phyloP scores from a whole-genome alignment of 2,113 vertebrate species.

The Siniperca knerii region DNA sequence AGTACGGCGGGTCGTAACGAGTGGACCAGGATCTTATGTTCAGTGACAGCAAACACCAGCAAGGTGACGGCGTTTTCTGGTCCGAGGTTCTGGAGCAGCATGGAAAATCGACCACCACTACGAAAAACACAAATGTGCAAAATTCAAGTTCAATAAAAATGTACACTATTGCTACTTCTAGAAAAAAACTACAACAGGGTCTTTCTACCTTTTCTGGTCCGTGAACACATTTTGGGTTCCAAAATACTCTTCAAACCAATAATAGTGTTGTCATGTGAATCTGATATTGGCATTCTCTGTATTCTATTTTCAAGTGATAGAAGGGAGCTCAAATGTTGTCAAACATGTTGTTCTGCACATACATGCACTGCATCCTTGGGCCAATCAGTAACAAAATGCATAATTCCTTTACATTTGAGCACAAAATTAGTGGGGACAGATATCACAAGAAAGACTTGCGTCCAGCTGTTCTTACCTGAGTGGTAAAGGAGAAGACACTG shows the following conservation, averaged over 20 bases:
- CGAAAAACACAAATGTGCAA: background rate
- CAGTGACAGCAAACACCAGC: slow-evolving; percentile 95
- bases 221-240: background rate
- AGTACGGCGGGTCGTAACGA: slow-evolving; percentile 95
- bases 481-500: slow-evolving; percentile 95
- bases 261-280: background rate
- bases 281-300: background rate
- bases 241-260: background rate
- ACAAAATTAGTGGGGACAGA: background rate
- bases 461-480: slow-evolving; percentile 87
- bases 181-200: background rate
- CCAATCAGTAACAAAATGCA: background rate
- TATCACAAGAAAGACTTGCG: background rate
- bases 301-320: background rate
- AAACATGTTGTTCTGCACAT: background rate
- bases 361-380: background rate
- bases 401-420: background rate
- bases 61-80: slow-evolving; percentile 95
- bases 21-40: slow-evolving; percentile 98
- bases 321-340: background rate
- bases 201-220: background rate
- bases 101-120: slow-evolving; percentile 95
- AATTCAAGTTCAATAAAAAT: background rate
- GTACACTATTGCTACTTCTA: background rate
- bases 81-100: slow-evolving; percentile 95